phyloP scores from a whole-genome alignment of 2,888 invertebrate genomes.

The Psylliodes chrysocephalus region DNA sequence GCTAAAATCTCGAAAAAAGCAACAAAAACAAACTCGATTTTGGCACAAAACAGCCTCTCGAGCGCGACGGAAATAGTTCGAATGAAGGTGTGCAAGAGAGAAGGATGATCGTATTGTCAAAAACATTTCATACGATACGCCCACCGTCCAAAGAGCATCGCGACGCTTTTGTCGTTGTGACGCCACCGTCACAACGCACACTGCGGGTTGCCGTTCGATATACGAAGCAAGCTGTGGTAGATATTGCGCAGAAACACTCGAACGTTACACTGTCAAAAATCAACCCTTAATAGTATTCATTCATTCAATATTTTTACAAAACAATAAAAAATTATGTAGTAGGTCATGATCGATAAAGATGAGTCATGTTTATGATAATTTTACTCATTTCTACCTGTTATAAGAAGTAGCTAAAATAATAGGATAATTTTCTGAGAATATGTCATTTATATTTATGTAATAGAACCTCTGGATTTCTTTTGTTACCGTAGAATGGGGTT shows the following conservation, averaged over 20 bases:
- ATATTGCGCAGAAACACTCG: conserved; percentile 45
- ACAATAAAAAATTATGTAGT: no score
- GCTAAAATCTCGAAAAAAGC: conserved; percentile 20
- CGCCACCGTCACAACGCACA: conserved; percentile 51
- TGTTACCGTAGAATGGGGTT: no score
- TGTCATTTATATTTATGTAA: no score
- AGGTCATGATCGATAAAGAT: no score
- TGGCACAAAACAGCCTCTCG: conserved; percentile 50
- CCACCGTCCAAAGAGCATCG: conserved; percentile 48
- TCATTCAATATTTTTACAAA: no score
- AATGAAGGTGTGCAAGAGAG: conserved; percentile 43
- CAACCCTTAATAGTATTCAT: no score
- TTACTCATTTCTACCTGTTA: no score
- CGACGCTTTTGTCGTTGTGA: conserved; percentile 42
- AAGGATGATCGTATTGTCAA: conserved; percentile 53
- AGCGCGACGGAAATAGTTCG: conserved; percentile 41
- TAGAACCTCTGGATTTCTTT: no score
- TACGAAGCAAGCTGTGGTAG: conserved; percentile 39
- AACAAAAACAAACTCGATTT: conserved; percentile 44
- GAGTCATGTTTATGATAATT: no score
- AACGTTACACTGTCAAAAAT: conserved; percentile 17
- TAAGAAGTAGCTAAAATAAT: no score
- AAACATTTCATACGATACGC: conserved; percentile 54
- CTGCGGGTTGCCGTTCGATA: conserved; percentile 56
- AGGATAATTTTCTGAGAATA: no score